Evolutionary conservation across 2,888 invertebrate genomes (phyloP), one percentile per base, ranked within the genome.

Genomic region (Augiades crinisus): DNA sequence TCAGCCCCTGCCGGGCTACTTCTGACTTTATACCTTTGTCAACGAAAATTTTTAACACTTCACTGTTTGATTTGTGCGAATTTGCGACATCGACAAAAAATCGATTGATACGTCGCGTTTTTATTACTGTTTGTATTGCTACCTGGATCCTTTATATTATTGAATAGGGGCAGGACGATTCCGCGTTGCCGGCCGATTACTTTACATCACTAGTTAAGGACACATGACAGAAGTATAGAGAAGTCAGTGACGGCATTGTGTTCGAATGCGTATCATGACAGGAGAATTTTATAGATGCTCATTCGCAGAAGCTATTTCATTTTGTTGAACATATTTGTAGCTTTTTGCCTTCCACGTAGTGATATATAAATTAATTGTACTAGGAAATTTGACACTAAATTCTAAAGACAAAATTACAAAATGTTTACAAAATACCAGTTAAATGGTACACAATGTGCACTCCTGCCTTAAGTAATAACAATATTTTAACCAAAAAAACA

Each of bases 21-120:
- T 59, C 30, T 50, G 45, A 50, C 72, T 76, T 68, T 64, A 69
- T 81, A 77, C 68, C 73, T 74, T 87, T 86, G 86, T 86, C 62
- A 75, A 67, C 72, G 67, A 62, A 77, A 74, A 84, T 70, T 79
- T 81, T 83, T 87, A 87, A 87, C 89, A 88, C 88, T 87, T 82
- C 86, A 81, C 78, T 85, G 74, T 88, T 87, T 86, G 87, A 88
- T 88, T 85, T 87, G 85, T 81, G 81, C 78, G 86, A 87, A 84
- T 78, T 74, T 66, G 63, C 68, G 56, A 60, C 53, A 58, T 61
- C 52, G 45, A 51, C 50, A 82, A 80, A 81, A 84, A 82, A 73
- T 69, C 82, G 78, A 89, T 89, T 87, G 87, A 88, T 77, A 87
- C 73, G 75, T 88, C 72, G 79, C 81, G 81, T 85, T 85, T 87